phyloP scores from a whole-genome alignment of 23 tunicate genomes.

The Diplosoma virens region DNA sequence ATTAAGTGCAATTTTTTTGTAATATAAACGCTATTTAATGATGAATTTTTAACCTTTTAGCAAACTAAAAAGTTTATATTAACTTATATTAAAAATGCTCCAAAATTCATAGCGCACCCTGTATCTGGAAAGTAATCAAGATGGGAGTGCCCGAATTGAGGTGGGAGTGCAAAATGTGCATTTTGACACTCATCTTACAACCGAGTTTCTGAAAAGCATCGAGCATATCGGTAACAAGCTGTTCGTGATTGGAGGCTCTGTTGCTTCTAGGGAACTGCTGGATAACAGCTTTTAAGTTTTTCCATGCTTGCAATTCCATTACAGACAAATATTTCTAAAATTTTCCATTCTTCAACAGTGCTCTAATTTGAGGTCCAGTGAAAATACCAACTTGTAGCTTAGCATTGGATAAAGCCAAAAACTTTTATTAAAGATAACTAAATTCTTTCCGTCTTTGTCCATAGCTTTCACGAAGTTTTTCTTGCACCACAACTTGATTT shows the following conservation, averaged over 20 bases:
- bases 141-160: constrained; percentile 4
- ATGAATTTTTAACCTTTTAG: too few species aligned
- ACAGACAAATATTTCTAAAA: constrained; percentile 21
- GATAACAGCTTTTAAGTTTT: constrained; percentile 22
- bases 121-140: too few species aligned
- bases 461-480: constrained; percentile 17
- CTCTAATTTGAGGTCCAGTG: constrained; percentile 9
- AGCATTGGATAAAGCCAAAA: neutral
- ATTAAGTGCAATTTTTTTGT: too few species aligned
- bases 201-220: constrained; percentile 28
- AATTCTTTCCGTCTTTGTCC: constrained; percentile 23
- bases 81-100: too few species aligned
- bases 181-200: neutral
- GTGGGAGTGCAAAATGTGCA: neutral
- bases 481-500: constrained; percentile 15
- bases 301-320: constrained; percentile 34
- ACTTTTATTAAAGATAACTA: constrained; percentile 10
- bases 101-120: too few species aligned
- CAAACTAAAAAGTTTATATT: too few species aligned
- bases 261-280: constrained; percentile 10
- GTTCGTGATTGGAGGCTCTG: constrained; percentile 14
- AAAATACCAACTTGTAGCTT: constrained; percentile 21
- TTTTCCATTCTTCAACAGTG: constrained; percentile 10
- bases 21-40: too few species aligned
- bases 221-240: constrained; percentile 37